Conservation (phyloP, 1,140 invertebrate genomes). For the Acromyrmex echinatior region DNA sequence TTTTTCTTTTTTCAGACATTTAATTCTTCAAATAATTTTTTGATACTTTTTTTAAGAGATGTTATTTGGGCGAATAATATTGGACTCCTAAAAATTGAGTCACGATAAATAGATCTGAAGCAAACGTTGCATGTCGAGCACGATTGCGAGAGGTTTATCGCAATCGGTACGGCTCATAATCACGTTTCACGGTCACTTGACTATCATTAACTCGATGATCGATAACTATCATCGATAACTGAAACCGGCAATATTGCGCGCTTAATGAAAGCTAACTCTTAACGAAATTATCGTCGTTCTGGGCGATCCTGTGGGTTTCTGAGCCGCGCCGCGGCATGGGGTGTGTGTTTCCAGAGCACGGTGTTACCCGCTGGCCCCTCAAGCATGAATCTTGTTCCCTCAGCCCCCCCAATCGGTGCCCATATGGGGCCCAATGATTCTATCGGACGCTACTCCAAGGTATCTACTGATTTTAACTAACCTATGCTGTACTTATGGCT, state of each 20-base stretch:
- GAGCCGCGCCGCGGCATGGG: slow-evolving; percentile 74
- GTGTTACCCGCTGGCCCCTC: slow-evolving; percentile 75
- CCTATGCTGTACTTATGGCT: slow-evolving; percentile 48
- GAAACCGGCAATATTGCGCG: slow-evolving; percentile 8
- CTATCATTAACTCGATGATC: slow-evolving; percentile 68
- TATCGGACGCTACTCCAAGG: slow-evolving; percentile 78
- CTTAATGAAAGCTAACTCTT: slow-evolving; percentile 61
- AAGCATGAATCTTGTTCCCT: slow-evolving; percentile 78
- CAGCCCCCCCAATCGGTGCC: slow-evolving; percentile 75
- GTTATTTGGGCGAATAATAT: slow-evolving; percentile 22
- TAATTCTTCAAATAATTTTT: background rate
- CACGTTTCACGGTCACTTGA: slow-evolving; percentile 69
- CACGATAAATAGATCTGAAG: slow-evolving; percentile 34
- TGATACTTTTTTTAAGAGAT: background rate
- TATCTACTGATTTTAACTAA: slow-evolving; percentile 77
- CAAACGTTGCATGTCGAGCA: slow-evolving; percentile 68
- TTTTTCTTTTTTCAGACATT: background rate
- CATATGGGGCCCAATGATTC: slow-evolving; percentile 77
- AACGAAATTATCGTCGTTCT: slow-evolving; percentile 51
- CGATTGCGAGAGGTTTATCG: slow-evolving; percentile 57
- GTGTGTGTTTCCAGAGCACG: slow-evolving; percentile 79
- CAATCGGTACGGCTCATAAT: slow-evolving; percentile 52
- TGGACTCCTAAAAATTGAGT: slow-evolving; percentile 5
- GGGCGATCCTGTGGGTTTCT: slow-evolving; percentile 70
- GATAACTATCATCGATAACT: slow-evolving; percentile 8